Conservation (phyloP, 2,888 invertebrate species). For the Cataglyphis rosenhaueri region DNA sequence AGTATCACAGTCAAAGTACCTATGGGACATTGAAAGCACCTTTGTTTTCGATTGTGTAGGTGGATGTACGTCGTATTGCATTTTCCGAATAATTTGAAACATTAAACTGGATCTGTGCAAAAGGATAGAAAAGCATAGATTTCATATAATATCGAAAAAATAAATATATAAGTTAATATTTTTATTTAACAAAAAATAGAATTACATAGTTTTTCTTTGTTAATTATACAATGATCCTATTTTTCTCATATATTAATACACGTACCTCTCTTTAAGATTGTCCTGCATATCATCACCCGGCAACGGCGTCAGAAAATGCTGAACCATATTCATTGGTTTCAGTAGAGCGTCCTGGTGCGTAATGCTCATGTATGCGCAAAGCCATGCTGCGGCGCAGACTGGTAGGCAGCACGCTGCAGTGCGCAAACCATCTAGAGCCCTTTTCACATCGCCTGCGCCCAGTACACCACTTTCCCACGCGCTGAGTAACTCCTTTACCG, state of each 20-base stretch:
- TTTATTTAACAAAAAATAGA: neutral
- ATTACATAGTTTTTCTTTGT: neutral
- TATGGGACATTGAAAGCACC: constrained; percentile 87
- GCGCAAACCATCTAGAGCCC: constrained; percentile 94
- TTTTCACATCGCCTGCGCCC: constrained; percentile 93
- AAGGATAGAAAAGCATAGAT: neutral
- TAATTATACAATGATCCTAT: neutral
- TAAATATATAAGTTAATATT: neutral
- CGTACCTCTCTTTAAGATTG: constrained; percentile 90
- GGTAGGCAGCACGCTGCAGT: constrained; percentile 95
- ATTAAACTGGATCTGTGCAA: constrained; percentile 89
- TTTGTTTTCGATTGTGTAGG: constrained; percentile 91
- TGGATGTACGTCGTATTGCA: constrained; percentile 95
- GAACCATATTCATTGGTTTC: constrained; percentile 97
- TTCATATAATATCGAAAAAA: neutral
- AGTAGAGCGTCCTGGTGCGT: constrained; percentile 93
- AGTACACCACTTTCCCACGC: constrained; percentile 97
- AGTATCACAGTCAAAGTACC: constrained; percentile 75
- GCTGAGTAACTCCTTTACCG: constrained; percentile 93
- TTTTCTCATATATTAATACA: neutral
- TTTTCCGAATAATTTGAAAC: constrained; percentile 94
- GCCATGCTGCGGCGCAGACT: constrained; percentile 96
- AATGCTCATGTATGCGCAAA: constrained; percentile 96
- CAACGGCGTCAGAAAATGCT: constrained; percentile 91
- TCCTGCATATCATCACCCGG: constrained; percentile 91